Evolutionary conservation across 35 echinoderm and acorn worm genomes (phyloP), one percentile per base, ranked within the genome.

Genomic region (Apostichopus japonicus): DNA sequence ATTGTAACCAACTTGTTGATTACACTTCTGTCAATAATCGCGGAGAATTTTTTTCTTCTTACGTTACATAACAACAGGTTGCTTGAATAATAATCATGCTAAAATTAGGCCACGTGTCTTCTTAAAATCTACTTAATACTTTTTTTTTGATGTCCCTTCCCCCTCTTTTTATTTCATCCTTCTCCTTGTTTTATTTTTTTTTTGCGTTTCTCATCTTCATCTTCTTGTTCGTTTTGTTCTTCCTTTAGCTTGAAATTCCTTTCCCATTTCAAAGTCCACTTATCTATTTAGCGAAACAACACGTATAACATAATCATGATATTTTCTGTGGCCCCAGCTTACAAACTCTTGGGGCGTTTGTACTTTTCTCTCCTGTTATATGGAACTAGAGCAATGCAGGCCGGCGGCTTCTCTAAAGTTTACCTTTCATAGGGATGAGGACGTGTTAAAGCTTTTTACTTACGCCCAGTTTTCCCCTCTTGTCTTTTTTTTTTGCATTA

Each of bases 321-420:
- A 61, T 75, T 75, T 19, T 75, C 13, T 19, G 17, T 58, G 81
- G 81, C 81, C 81, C 81, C 81, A 84, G 16, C 54, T 44, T 44
- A 44, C 33, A 55, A 58, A 57, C 51, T 84, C 81, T 84, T 54
- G 54, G 81, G 81, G 81, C 86, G 24, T 89, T 89, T 89, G 86
- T 89, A 89, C 86, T 89, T 88, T 89, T 51, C 44, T 44, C 54
- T 44, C 67, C 63, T 89, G 67, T 67, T 89, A 67, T 75, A 89
- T 89, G 86, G 56, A 89, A 72, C 86, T 89, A 65, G 86, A 89
- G 86, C 86, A 89, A 75, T 63, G 23, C 51, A 65, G 63, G 86
- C 86, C 86, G 67, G 15, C n/a, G 86, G 86, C 86, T 75, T 89
- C 17, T 89, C 59, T 51, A 89, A 89, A 89, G 86, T 89, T 89